Evolutionary conservation across 2,113 vertebrate genomes (phyloP).

Genomic region (Protobothrops mucrosquamatus): DNA sequence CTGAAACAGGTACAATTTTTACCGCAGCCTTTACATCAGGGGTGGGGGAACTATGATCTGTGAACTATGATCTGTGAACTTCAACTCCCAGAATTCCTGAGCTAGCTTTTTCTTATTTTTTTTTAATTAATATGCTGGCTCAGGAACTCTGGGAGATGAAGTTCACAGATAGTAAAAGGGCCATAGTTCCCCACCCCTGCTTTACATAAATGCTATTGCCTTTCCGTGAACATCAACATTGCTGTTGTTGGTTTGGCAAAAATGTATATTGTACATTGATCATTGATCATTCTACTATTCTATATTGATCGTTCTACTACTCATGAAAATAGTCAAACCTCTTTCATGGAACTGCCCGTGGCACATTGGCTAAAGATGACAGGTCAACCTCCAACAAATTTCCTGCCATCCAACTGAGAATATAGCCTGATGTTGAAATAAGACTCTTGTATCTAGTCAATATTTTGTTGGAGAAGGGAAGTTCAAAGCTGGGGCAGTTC

Average conservation of each 20-base stretch:
- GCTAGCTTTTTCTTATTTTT: too few species aligned
- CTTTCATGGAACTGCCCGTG: not conserved
- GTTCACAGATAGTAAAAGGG: not conserved
- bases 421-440: not conserved
- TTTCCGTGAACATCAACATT: not conserved
- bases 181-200: not conserved
- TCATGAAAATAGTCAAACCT: not conserved
- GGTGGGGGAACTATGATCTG: not conserved
- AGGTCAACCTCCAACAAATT: not conserved
- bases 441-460: not conserved
- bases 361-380: not conserved
- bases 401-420: not conserved
- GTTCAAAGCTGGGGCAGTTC: not conserved
- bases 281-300: not conserved
- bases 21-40: not conserved
- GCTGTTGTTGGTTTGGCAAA: not conserved
- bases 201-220: not conserved
- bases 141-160: not conserved
- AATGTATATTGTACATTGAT: not conserved
- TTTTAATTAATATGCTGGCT: not conserved
- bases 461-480: not conserved
- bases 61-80: not conserved
- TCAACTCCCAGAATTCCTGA: not conserved
- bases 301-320: not conserved
- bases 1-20: constrained; percentile 26